Conservation (phyloP, 2,113 vertebrate genomes). For the Triplophysa siluroides region DNA sequence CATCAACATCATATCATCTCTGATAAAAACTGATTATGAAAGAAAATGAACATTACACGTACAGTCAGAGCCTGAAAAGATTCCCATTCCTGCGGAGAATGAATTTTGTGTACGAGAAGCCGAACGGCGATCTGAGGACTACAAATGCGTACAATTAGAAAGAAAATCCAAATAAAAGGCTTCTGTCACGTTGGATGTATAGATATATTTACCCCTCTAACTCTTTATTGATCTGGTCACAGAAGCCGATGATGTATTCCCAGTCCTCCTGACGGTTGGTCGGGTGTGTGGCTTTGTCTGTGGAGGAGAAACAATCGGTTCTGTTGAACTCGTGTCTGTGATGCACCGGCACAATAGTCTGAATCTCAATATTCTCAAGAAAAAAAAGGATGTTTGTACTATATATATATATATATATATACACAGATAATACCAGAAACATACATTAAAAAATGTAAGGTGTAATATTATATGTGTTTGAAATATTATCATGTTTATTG, state of each 20-base stretch:
- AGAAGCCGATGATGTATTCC: constrained; percentile 99
- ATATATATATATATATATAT: too few species aligned
- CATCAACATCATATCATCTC: neutral
- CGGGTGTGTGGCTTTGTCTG: constrained; percentile 97
- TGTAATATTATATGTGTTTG: too few species aligned
- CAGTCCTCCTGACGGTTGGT: constrained; percentile 96
- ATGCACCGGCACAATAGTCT: constrained; percentile 7
- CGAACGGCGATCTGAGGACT: constrained; percentile 95
- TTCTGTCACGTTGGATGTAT: neutral
- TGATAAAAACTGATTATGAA: neutral
- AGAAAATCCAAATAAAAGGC: neutral
- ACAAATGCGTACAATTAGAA: neutral
- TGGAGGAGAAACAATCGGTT: constrained; percentile 45
- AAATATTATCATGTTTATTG: too few species aligned
- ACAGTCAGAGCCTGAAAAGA: constrained; percentile 94
- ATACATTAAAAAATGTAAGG: too few species aligned
- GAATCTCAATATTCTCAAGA: neutral
- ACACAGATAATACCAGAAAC: too few species aligned
- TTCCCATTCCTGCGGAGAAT: constrained; percentile 97
- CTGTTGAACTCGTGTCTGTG: neutral
- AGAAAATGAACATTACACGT: constrained; percentile 60
- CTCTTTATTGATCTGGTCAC: constrained; percentile 98
- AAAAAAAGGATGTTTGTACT: too few species aligned
- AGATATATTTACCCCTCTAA: constrained; percentile 84
- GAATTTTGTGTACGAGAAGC: constrained; percentile 93